phyloP scores from a whole-genome alignment of 1,140 invertebrate genomes.

The Caenorhabditis latens region DNA sequence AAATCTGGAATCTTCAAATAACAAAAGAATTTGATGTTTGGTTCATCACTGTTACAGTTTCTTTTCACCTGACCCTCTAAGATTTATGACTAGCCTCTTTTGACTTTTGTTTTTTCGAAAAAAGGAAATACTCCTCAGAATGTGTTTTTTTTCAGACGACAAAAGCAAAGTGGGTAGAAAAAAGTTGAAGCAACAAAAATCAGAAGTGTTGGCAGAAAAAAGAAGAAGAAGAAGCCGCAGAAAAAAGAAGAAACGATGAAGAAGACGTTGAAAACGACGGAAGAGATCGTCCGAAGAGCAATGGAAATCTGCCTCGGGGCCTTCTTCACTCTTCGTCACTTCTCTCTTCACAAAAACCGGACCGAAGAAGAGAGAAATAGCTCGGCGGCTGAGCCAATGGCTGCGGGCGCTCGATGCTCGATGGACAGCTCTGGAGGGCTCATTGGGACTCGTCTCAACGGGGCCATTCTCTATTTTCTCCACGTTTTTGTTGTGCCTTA shows the following conservation, averaged over 20 bases:
- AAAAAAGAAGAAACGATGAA: background rate
- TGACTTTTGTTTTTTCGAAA: slow-evolving; percentile 6
- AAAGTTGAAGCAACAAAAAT: slow-evolving; percentile 32
- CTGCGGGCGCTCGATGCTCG: slow-evolving; percentile 52
- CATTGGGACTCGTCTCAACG: slow-evolving; percentile 44
- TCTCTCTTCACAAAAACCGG: slow-evolving; percentile 12
- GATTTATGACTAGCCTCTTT: slow-evolving; percentile 29
- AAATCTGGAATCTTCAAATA: slow-evolving; percentile 12
- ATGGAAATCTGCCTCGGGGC: slow-evolving; percentile 33
- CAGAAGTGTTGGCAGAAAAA: background rate
- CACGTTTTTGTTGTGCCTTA: slow-evolving; percentile 32
- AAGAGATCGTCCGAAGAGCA: slow-evolving; percentile 49
- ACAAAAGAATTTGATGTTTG: slow-evolving; percentile 21
- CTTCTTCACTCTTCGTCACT: slow-evolving; percentile 50
- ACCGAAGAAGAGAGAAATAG: background rate
- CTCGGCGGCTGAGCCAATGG: slow-evolving; percentile 45
- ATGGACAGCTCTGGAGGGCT: slow-evolving; percentile 52
- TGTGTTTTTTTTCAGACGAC: background rate
- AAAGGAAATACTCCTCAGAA: background rate
- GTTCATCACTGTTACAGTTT: background rate
- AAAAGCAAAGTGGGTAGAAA: background rate
- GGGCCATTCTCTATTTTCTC: slow-evolving; percentile 30
- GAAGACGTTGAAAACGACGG: background rate
- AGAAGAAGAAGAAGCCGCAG: background rate
- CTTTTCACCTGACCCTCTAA: slow-evolving; percentile 31